Percentiles rank a stretch among this genome's conserved stretches.
Conservation (phyloP, 2,888 invertebrate genomes). For the Eupithecia subfuscata region DNA sequence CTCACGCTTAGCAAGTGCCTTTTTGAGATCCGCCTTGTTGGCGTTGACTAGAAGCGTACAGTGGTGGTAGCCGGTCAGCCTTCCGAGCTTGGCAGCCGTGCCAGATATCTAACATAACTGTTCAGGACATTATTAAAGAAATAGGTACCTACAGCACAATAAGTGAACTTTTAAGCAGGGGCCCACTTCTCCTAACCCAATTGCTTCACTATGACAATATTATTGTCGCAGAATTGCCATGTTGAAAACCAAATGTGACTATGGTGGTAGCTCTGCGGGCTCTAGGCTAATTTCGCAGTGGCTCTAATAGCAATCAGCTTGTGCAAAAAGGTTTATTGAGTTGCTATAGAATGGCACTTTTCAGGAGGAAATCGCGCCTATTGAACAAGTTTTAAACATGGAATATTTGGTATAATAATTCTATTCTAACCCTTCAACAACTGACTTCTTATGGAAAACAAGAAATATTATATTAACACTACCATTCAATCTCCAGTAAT, state of each 20-base stretch:
- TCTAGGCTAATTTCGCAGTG: background rate
- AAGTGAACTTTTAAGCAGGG: background rate
- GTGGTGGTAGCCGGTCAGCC: conserved; percentile 97
- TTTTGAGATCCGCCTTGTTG: conserved; percentile 89
- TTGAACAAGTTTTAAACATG: background rate
- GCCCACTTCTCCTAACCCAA: background rate
- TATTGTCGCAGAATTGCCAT: background rate
- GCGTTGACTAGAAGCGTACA: conserved; percentile 96
- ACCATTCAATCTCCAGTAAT: background rate
- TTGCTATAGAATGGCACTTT: background rate
- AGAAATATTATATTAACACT: background rate
- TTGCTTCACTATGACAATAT: background rate
- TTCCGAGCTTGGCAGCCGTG: conserved; percentile 96
- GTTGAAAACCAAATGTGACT: background rate
- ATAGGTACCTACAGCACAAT: background rate
- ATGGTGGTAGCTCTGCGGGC: background rate
- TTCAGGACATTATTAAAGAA: conserved; percentile 52
- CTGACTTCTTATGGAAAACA: background rate
- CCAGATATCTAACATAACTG: conserved; percentile 91
- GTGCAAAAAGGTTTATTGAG: background rate
- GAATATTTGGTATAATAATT: background rate
- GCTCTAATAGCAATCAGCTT: background rate
- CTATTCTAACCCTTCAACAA: background rate
- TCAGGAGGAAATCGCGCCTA: background rate
- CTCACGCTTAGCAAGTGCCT: conserved; percentile 89